A percentile compares a stretch with the other conserved stretches of the same genome.
phyloP scores from a whole-genome alignment of 2,797 vertebrate genomes.

The Telmatherina bonti region DNA sequence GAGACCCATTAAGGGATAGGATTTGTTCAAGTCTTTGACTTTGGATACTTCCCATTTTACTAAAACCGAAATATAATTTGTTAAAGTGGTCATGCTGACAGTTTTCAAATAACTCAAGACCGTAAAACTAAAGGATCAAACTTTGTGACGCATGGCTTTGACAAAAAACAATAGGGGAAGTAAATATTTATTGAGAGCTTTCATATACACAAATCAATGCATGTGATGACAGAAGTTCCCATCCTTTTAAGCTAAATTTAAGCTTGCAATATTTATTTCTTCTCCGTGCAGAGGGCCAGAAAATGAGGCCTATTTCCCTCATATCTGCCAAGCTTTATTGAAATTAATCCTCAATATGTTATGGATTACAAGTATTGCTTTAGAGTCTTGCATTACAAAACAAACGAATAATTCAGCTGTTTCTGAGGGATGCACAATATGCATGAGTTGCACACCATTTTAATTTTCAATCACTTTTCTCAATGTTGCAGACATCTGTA shows the following conservation, averaged over 20 bases:
- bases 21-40: slow-evolving; percentile 60
- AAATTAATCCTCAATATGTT: slow-evolving; percentile 32
- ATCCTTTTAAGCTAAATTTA: slow-evolving; percentile 35
- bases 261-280: slow-evolving; percentile 32
- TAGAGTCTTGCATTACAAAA: neutral
- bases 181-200: neutral
- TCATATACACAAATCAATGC: neutral
- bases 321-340: slow-evolving; percentile 54
- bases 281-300: slow-evolving; percentile 8
- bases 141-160: neutral
- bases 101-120: slow-evolving; percentile 16
- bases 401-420: too few species aligned
- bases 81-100: slow-evolving; percentile 22
- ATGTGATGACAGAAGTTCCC: neutral
- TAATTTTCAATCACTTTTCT: neutral
- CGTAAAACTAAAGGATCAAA: slow-evolving; percentile 10
- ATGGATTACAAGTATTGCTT: slow-evolving; percentile 21
- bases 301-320: slow-evolving; percentile 40
- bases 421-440: neutral
- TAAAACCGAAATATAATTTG: slow-evolving; percentile 47
- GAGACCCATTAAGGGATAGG: slow-evolving; percentile 24
- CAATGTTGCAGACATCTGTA: neutral
- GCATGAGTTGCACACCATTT: neutral
- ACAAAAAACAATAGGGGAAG: neutral
- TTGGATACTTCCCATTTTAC: slow-evolving; percentile 42